Evolutionary conservation across 2,797 vertebrate species (phyloP), one percentile per base, ranked within the genome.

Genomic region (Macrochelys suwanniensis): DNA sequence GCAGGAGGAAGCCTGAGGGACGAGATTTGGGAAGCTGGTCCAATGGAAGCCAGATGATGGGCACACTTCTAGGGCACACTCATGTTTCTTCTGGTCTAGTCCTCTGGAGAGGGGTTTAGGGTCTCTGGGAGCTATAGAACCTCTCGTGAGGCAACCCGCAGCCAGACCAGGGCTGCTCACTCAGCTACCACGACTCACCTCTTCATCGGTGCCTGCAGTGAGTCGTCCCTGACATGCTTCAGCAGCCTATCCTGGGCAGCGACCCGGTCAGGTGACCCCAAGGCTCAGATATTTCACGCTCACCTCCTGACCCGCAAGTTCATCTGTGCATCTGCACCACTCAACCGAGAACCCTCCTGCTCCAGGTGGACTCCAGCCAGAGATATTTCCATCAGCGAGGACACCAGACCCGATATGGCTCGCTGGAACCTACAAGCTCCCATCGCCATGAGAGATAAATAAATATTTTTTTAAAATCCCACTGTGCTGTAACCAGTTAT

Each of bases 401-500:
- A 6, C 1, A 1, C 15, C 83, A 33, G 85, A 81, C 45, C 74
- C 76, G 49, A 11, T 88, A 42, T 26, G 80, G 89, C 56, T 59
- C 1, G 3, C 76, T 10, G 87, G 53, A 53, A 53, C 47, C 1
- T 0, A 25, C 13, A 31, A 25, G 23, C 26, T 78, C 31, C 91
- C 89, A 80, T 49, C 8, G 1, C 33, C n/a, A 56, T 23, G 11
- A 5, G 76, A 54, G 81, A 85, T 31, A 86, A 86, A 91, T 84
- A 94, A 92, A 92, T 82, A 84, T 88, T 71, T 23, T 42, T 2
- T 11, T 23, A 49, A 80, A 56, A 76, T 87, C 76, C 74, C 78
- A 59, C 84, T 85, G 92, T 95, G 89, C 94, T 87, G 86, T 96
- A 97, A 98, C 97, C 91, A 96, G 94, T 89, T 93, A 92, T 93